Evolutionary conservation across 2,888 invertebrate genomes (phyloP).

Genomic region (Galerucella nymphaeae): DNA sequence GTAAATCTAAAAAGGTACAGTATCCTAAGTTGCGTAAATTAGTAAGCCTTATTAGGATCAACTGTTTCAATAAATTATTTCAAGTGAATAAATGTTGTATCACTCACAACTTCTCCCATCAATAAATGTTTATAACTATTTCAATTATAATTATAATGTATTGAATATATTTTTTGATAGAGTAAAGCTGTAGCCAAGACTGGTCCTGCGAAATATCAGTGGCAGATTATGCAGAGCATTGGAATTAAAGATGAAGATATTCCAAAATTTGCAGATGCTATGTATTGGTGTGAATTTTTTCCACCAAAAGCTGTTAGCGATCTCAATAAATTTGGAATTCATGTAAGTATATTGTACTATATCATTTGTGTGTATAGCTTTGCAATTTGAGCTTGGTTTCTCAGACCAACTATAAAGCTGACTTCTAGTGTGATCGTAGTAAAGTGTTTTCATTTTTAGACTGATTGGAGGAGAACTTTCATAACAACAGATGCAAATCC

Average conservation of each 20-base stretch:
- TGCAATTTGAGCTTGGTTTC: too few relatives aligned
- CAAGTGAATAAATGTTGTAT: too few relatives aligned
- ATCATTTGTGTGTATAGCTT: too few relatives aligned
- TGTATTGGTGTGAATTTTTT: slow-evolving; percentile 97
- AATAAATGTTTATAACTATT: too few relatives aligned
- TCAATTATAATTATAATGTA: slow-evolving; percentile 7
- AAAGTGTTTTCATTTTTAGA: slow-evolving; percentile 67
- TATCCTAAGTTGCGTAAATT: neutral
- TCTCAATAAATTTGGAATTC: slow-evolving; percentile 88
- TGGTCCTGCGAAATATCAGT: slow-evolving; percentile 91
- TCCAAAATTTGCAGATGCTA: slow-evolving; percentile 87
- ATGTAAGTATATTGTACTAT: slow-evolving; percentile 70
- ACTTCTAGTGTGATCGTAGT: neutral
- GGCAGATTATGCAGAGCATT: slow-evolving; percentile 98
- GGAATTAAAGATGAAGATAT: slow-evolving; percentile 94
- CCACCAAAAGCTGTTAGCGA: slow-evolving; percentile 91
- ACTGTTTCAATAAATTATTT: too few relatives aligned
- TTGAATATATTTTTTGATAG: slow-evolving; percentile 63
- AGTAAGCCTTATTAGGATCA: neutral
- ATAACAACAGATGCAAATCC: slow-evolving; percentile 98
- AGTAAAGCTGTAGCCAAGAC: slow-evolving; percentile 96
- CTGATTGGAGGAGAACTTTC: slow-evolving; percentile 98
- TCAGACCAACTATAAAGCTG: too few relatives aligned
- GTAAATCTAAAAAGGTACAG: slow-evolving; percentile 86
- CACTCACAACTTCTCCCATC: too few relatives aligned